Conservation (phyloP, 2,888 invertebrate genomes). For the Pecten maximus region DNA sequence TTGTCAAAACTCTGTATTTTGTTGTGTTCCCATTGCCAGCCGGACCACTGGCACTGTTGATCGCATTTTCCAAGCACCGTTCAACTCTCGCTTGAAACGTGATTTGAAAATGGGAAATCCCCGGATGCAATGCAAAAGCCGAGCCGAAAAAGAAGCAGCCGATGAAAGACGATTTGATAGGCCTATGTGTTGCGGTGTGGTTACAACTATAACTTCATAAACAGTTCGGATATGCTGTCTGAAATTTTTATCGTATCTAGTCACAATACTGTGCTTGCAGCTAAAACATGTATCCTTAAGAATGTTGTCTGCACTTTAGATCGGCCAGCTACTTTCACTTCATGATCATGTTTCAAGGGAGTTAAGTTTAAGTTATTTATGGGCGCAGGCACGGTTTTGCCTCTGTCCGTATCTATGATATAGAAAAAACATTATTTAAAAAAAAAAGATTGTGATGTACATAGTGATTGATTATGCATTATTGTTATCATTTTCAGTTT, state of each 20-base stretch:
- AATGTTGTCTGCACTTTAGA: neutral
- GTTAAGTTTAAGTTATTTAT: too few species aligned
- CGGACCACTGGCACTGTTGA: conserved; percentile 37
- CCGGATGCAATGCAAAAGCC: conserved; percentile 46
- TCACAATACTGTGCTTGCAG: conserved; percentile 58
- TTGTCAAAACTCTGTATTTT: neutral
- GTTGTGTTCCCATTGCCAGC: conserved; percentile 30
- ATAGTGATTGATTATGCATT: too few species aligned
- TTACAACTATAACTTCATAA: neutral
- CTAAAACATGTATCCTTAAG: conserved; percentile 74
- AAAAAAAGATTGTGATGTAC: too few species aligned
- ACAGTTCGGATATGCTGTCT: conserved; percentile 59
- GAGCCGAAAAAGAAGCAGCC: neutral
- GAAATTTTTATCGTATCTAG: conserved; percentile 69
- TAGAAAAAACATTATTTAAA: too few species aligned
- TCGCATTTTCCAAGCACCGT: conserved; percentile 46
- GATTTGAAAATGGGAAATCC: conserved; percentile 46
- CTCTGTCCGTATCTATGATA: too few species aligned
- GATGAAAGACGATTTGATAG: neutral
- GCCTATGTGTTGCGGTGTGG: neutral
- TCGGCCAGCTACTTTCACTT: conserved; percentile 43
- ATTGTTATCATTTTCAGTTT: too few species aligned
- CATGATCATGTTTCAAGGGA: neutral
- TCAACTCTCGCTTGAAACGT: conserved; percentile 49
- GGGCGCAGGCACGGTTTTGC: too few species aligned